Base-by-base conservation (phyloP, 2,888 invertebrate genomes). In the Microchrysa polita region DNA sequence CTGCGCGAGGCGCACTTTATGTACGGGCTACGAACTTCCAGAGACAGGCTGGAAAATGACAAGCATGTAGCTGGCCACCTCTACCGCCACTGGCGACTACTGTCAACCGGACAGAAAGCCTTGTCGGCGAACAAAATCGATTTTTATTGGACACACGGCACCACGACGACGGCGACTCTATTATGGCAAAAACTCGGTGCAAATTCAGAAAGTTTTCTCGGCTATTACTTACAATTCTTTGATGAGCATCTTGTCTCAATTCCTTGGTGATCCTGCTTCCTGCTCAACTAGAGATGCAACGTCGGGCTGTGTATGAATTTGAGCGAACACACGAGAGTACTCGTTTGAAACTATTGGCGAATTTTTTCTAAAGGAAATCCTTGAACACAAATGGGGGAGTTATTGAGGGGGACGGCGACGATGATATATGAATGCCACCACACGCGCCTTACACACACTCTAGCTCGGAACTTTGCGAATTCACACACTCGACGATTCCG, bases 211-310 rank as follows among this genome's bases (percentile, higher is more conserved):
- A 23, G 23, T 9, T 5, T 16, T 9, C 1, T 69, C 57, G 34
- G 42, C 16, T 75, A n/a, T n/a, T n/a, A 75, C 75, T 75, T 75
- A 75, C 75, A 75, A 75, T 75, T 75, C 75, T 67, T 75, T 75
- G 60, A 75, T 75, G 59, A 75, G 72, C 75, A 75, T 75, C 69
- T 75, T 73, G 57, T 27, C 59, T 71, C 53, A 34, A 34, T n/a
- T 67, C 34, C 34, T 55, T 53, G 65, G 18, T 34, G 34, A 34
- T 18, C 53, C 23, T 18, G 4, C 10, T 48, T 34, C 27, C 52
- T 42, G 61, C 14, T 18, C 65, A 67, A 22, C 67, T 48, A 48
- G 42, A 42, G 20, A 27, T 16, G 42, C 20, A n/a, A n/a, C n/a
- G 18, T 20, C 53, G 7, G n/a, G 27, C 22, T 53, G 23, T 44